phyloP scores from a whole-genome alignment of 2,113 vertebrate genomes.

The Danio rerio region DNA sequence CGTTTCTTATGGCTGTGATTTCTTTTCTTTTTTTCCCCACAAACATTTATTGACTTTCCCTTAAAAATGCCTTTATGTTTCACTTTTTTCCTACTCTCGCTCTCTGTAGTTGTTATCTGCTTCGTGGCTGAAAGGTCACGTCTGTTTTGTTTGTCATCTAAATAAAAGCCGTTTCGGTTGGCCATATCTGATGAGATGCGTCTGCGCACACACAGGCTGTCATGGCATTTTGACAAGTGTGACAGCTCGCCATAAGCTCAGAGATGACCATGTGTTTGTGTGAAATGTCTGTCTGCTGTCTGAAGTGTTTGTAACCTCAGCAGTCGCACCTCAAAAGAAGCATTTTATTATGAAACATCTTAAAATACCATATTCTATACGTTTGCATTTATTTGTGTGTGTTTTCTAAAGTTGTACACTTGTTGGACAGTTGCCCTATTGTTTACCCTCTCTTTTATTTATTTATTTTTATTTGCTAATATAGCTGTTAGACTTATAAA shows the following conservation, averaged over 20 bases:
- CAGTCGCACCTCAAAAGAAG: neutral
- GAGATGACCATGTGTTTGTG: slow-evolving; percentile 45
- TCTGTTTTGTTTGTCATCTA: slow-evolving; percentile 79
- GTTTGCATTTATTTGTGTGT: neutral
- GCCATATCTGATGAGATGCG: slow-evolving; percentile 73
- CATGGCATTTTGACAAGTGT: slow-evolving; percentile 49
- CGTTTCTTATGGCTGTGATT: neutral
- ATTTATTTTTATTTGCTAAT: no score
- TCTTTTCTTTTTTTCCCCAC: neutral
- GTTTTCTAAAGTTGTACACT: no score
- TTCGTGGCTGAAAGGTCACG: slow-evolving; percentile 76
- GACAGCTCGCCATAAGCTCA: slow-evolving; percentile 43
- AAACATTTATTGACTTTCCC: neutral
- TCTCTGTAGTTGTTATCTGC: slow-evolving; percentile 62
- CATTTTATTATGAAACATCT: neutral
- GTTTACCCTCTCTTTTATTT: neutral
- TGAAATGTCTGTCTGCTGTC: slow-evolving; percentile 19
- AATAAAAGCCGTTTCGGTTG: slow-evolving; percentile 70
- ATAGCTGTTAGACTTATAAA: no score
- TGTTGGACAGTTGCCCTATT: no score
- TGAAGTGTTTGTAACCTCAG: slow-evolving; percentile 21
- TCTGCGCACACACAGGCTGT: slow-evolving; percentile 35
- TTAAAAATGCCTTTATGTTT: slow-evolving; percentile 16
- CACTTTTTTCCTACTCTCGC: slow-evolving; percentile 23
- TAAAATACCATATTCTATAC: neutral